These are phyloP conservation scores for Clavelina lepadiformis DNA, from an alignment of 23 tunicate genomes.

Conservation along the genomic window DNA sequence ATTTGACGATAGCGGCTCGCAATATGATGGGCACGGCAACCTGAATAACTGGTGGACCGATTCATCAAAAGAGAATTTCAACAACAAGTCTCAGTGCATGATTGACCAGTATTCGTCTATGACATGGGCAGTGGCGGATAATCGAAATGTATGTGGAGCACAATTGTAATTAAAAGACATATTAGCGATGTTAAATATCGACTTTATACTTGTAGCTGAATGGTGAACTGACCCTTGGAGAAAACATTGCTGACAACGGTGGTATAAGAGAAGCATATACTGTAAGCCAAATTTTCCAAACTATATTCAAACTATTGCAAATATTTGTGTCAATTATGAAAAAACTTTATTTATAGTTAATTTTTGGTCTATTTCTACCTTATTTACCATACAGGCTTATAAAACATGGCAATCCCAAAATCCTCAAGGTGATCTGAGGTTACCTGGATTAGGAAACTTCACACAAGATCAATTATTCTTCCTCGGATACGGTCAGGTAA, in stretches of 20 bases:
- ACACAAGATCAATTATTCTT: slow-evolving; percentile 80
- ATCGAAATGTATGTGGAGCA: slow-evolving; percentile 18
- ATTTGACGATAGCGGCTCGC: slow-evolving; percentile 88
- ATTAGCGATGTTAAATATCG: too few relatives aligned
- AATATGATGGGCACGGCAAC: slow-evolving; percentile 86
- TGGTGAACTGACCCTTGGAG: slow-evolving; percentile 86
- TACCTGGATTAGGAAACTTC: slow-evolving; percentile 63
- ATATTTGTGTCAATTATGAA: not conserved
- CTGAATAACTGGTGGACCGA: slow-evolving; percentile 89
- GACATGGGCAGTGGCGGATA: slow-evolving; percentile 65
- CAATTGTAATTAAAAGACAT: too few relatives aligned
- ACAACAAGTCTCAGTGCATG: slow-evolving; percentile 56
- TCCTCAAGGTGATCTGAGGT: slow-evolving; percentile 49
- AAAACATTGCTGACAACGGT: slow-evolving; percentile 97
- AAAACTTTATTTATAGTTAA: not conserved
- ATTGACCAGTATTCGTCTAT: slow-evolving; percentile 60
- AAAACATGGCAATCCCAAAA: slow-evolving; percentile 55
- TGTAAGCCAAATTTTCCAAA: too few relatives aligned
- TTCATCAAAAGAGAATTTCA: slow-evolving; percentile 38
- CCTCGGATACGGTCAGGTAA: slow-evolving; percentile 74
- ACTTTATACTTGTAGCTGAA: slow-evolving; percentile 42
- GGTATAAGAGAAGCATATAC: slow-evolving; percentile 77
- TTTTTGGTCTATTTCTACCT: not conserved
- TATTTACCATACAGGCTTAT: slow-evolving; percentile 46
- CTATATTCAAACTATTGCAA: too few relatives aligned